Evolutionary conservation across 2,113 vertebrate species (phyloP).

Genomic region (Hirundichthys speculiger): DNA sequence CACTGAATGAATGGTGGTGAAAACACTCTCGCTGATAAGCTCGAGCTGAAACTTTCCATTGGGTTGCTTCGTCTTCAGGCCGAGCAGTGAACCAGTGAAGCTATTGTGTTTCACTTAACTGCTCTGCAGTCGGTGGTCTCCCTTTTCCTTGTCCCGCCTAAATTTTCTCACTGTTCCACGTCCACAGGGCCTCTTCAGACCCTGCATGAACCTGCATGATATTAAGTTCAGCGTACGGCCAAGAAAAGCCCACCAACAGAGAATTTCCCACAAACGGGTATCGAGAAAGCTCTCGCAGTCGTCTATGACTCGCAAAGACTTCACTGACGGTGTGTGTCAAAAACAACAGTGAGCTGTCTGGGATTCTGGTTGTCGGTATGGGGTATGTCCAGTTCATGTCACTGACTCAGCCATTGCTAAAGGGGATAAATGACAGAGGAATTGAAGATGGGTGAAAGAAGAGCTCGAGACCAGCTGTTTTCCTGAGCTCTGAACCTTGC

Average conservation of each 20-base stretch:
- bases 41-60: constrained; percentile 20
- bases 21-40: constrained; percentile 51
- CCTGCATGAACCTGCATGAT: constrained; percentile 46
- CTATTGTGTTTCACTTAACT: constrained; percentile 57
- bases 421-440: constrained; percentile 28
- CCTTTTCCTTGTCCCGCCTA: constrained; percentile 8
- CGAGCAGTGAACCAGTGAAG: constrained; percentile 49
- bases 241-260: constrained; percentile 43
- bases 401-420: constrained; percentile 65
- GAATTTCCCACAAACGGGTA: constrained; percentile 47
- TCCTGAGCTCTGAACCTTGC: constrained; percentile 37
- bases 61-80: constrained; percentile 19
- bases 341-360: constrained; percentile 54
- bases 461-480: constrained; percentile 64
- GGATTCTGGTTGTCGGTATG: constrained; percentile 29
- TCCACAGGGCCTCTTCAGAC: constrained; percentile 27
- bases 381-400: constrained; percentile 34
- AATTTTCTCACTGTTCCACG: constrained; percentile 16
- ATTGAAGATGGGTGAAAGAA: constrained; percentile 28
- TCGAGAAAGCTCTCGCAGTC: constrained; percentile 27
- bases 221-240: constrained; percentile 42
- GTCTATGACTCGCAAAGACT: constrained; percentile 47
- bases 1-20: constrained; percentile 57
- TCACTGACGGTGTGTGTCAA: constrained; percentile 39
- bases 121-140: constrained; percentile 36